phyloP scores from a whole-genome alignment of 2,113 vertebrate genomes.

The Percopsis transmontana region DNA sequence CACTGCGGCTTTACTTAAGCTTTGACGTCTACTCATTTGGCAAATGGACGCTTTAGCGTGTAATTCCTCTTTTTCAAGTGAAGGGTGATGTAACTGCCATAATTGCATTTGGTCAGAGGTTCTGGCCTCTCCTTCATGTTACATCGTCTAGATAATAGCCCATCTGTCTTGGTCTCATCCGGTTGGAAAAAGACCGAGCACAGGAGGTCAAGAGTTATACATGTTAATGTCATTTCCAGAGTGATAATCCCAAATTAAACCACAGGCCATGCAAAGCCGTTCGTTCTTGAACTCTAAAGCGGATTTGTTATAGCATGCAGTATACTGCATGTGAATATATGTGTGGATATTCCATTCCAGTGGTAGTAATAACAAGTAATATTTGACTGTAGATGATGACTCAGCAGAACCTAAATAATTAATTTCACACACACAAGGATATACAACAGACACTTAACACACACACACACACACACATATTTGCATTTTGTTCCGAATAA shows the following conservation, averaged over 20 bases:
- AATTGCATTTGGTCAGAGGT: conserved; percentile 22
- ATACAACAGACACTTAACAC: no score
- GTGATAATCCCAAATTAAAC: conserved; percentile 69
- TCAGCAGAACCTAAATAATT: no score
- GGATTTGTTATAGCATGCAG: no score
- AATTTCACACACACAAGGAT: no score
- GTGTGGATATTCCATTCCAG: no score
- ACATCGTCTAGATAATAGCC: conserved; percentile 57
- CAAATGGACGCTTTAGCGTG: conserved; percentile 22
- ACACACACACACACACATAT: no score
- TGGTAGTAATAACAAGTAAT: no score
- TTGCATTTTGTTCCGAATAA: no score
- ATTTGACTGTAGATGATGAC: no score
- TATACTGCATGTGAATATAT: no score
- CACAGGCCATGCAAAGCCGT: conserved; percentile 48
- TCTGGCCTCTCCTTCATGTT: conserved; percentile 12
- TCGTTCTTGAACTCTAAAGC: conserved; percentile 51
- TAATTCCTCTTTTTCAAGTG: conserved; percentile 39
- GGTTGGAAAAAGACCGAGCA: conserved; percentile 24
- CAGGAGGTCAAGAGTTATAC: conserved; percentile 55
- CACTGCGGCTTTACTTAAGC: conserved; percentile 23
- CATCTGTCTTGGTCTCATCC: conserved; percentile 39
- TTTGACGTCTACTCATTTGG: conserved; percentile 17
- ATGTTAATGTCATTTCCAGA: conserved; percentile 62
- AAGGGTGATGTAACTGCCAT: conserved; percentile 35